Evolutionary conservation across 2,113 vertebrate species (phyloP), one percentile per base, ranked within the genome.

Genomic region (Silurus glanis): DNA sequence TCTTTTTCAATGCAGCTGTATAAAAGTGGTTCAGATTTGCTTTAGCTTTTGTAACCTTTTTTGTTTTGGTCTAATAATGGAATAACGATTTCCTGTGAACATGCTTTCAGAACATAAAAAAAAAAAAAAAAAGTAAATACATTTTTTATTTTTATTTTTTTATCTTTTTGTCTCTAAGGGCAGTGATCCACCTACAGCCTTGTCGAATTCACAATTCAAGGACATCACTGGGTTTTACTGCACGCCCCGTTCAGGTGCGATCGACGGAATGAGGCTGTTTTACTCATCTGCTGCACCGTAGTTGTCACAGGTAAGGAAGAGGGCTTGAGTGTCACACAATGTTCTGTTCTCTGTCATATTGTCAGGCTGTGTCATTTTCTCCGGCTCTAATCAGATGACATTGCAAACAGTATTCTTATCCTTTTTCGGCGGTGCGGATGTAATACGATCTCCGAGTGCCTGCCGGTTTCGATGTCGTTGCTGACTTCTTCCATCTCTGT

Each of bases 261-360:
- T 61, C 45, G 78, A 80, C 28, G 78, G 78, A 80, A 80, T 80
- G 78, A 80, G 78, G 78, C 56, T 19, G 76, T 56, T 37, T 80
- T 5, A 61, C 17, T 45, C 56, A 6, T 80, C 78, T 80, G 56
- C 78, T 80, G 56, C 78, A 1, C 56, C 6, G 28, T 61, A 37
- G 56, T 45, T 45, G 56, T 80, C 56, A 61, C 56, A 80, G 78
- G 78, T 80, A 80, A 59, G 56, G 28, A 80, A 37, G 28, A 5
- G 75, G 2, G 13, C n/a, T 8, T 12, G 16, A 19, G 25, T 19
- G 25, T 80, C 55, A 23, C 72, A 9, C 37, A 4, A 16, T 45
- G 67, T 23, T 74, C 47, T 25, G 21, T 76, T 19, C 47, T 49
- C 19, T 51, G 47, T 75, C 19, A 51, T 49, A 4, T 3, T 17